These are phyloP conservation scores for Indri indri DNA, from an alignment of 2,113 vertebrate genomes.

Conservation along the genomic window DNA sequence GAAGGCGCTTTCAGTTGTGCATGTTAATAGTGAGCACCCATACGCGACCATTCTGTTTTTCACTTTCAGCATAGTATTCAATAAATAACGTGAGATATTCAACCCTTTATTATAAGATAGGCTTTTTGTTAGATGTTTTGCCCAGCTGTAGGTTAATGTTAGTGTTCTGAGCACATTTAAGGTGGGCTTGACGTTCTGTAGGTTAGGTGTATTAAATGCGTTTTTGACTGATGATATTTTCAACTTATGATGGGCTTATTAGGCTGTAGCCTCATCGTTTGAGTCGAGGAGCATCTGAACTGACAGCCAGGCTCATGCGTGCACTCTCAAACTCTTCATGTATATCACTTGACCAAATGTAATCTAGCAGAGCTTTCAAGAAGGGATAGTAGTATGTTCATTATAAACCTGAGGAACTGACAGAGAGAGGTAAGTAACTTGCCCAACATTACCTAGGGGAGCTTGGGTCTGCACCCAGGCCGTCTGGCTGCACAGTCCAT, in stretches of 20 bases:
- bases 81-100: background rate
- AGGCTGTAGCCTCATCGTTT: background rate
- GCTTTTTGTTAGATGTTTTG: background rate
- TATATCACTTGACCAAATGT: background rate
- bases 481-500: background rate
- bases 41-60: background rate
- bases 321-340: rapidly evolving
- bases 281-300: background rate
- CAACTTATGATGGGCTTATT: background rate
- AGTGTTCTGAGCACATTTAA: background rate
- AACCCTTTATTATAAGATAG: background rate
- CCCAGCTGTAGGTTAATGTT: background rate
- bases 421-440: background rate
- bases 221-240: background rate
- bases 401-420: background rate
- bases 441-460: background rate
- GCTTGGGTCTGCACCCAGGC: background rate
- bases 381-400: background rate
- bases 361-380: background rate
- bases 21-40: background rate
- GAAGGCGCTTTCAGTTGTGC: background rate
- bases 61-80: background rate
- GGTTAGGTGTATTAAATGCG: background rate
- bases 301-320: background rate
- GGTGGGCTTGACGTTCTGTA: background rate